Percentiles rank a stretch among this genome's conserved stretches.
These are phyloP conservation scores for Euproctis similis DNA, from an alignment of 2,888 invertebrate species.

Conservation along the genomic window DNA sequence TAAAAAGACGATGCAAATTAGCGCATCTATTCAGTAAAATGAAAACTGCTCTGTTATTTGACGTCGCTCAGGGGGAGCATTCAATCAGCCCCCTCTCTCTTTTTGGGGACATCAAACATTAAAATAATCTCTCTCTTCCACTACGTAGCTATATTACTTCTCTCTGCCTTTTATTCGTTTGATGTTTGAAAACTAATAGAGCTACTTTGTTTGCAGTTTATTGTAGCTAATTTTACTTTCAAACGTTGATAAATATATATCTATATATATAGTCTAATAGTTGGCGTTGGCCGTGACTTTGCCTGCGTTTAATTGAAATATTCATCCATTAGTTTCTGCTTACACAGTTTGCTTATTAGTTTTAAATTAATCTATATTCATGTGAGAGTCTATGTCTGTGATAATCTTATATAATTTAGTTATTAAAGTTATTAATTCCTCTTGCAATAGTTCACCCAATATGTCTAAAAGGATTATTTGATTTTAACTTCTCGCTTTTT, in stretches of 20 bases:
- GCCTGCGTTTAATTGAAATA: no score
- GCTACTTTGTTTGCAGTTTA: slow-evolving; percentile 38
- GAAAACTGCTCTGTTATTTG: slow-evolving; percentile 61
- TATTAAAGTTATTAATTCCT: no score
- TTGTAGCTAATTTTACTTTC: slow-evolving; percentile 26
- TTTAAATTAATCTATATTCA: no score
- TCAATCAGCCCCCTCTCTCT: slow-evolving; percentile 68
- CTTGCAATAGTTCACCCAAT: no score
- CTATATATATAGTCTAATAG: no score
- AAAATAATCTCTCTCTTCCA: slow-evolving; percentile 69
- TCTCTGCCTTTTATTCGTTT: slow-evolving; percentile 64
- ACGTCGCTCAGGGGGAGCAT: slow-evolving; percentile 53
- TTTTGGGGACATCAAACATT: slow-evolving; percentile 62
- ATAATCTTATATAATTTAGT: no score
- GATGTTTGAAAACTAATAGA: slow-evolving; percentile 60
- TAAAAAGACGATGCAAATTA: slow-evolving; percentile 70
- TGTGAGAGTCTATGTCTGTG: no score
- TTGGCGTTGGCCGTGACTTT: no score
- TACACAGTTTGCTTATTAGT: no score
- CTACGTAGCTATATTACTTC: slow-evolving; percentile 70
- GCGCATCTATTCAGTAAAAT: slow-evolving; percentile 66
- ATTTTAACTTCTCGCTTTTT: no score
- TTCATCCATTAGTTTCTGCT: no score
- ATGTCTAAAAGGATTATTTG: no score
- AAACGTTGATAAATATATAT: slow-evolving; percentile 8